Conservation (phyloP, 1,140 invertebrate species). For the Drosophila nannoptera region DNA sequence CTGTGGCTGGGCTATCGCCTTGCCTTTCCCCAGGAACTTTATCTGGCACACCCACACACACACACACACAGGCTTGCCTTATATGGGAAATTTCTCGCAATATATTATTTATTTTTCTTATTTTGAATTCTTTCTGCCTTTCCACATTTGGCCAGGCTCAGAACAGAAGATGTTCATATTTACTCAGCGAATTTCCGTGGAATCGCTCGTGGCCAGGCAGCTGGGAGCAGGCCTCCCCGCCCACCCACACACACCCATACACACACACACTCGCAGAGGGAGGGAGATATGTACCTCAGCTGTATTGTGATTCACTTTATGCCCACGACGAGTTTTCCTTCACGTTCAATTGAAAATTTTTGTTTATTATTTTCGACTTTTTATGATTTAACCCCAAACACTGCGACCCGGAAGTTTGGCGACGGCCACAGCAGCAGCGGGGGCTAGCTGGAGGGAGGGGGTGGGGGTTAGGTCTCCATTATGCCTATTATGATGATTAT, state of each 20-base stretch:
- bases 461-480: too few relatives aligned
- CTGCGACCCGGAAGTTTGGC: constrained; percentile 72
- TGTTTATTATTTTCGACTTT: constrained; percentile 76
- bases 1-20: constrained; percentile 11
- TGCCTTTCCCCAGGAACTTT: constrained; percentile 16
- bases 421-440: constrained; percentile 34
- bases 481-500: constrained; percentile 47
- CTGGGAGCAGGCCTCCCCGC: constrained; percentile 4
- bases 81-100: constrained; percentile 17
- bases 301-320: constrained; percentile 63
- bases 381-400: constrained; percentile 76
- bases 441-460: not conserved
- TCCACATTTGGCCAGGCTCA: constrained; percentile 16
- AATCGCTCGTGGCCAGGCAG: constrained; percentile 49
- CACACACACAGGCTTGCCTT: constrained; percentile 1
- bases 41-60: not conserved
- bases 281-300: not conserved
- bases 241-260: not conserved
- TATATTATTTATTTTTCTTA: constrained; percentile 34
- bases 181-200: constrained; percentile 59
- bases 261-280: not conserved
- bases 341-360: constrained; percentile 75
- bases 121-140: constrained; percentile 40
- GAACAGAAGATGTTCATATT: constrained; percentile 42
- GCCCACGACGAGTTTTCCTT: constrained; percentile 71